Percentiles rank a stretch among this genome's conserved stretches.
Evolutionary conservation across 2,113 vertebrate species (phyloP).

Genomic region (Cyphomyrus plagiostoma): DNA sequence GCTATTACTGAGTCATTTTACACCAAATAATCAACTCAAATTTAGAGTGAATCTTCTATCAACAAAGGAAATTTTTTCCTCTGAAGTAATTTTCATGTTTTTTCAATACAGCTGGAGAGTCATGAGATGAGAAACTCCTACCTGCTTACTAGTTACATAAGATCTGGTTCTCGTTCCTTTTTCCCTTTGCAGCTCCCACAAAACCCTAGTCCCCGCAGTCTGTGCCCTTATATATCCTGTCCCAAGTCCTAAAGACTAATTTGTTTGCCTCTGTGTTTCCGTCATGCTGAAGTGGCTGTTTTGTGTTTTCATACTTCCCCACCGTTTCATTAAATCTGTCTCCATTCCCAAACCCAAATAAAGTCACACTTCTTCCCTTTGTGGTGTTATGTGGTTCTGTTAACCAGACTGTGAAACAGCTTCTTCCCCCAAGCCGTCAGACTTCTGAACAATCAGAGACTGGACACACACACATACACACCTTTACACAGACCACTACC

Average conservation of each 20-base stretch:
- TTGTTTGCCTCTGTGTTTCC: not conserved
- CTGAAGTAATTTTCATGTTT: not conserved
- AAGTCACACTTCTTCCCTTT: not conserved
- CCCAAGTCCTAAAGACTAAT: not conserved
- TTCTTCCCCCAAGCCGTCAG: too few relatives aligned
- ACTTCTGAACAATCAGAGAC: too few relatives aligned
- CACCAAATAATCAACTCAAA: not conserved
- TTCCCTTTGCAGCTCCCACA: not conserved
- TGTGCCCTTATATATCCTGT: not conserved
- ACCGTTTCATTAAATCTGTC: not conserved
- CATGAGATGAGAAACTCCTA: not conserved
- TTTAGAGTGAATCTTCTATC: not conserved
- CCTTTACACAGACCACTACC: too few relatives aligned
- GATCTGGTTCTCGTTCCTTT: not conserved
- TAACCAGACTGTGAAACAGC: not conserved
- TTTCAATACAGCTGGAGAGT: not conserved
- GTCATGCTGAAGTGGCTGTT: not conserved
- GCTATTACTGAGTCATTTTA: conserved; percentile 4
- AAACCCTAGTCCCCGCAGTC: not conserved
- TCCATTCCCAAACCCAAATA: not conserved
- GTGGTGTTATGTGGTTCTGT: not conserved
- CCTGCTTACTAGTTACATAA: not conserved
- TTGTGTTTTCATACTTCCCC: not conserved
- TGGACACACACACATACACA: too few relatives aligned
- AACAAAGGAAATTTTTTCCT: not conserved